Evolutionary conservation across 2,888 invertebrate genomes (phyloP).

Genomic region (Magallana nippona): DNA sequence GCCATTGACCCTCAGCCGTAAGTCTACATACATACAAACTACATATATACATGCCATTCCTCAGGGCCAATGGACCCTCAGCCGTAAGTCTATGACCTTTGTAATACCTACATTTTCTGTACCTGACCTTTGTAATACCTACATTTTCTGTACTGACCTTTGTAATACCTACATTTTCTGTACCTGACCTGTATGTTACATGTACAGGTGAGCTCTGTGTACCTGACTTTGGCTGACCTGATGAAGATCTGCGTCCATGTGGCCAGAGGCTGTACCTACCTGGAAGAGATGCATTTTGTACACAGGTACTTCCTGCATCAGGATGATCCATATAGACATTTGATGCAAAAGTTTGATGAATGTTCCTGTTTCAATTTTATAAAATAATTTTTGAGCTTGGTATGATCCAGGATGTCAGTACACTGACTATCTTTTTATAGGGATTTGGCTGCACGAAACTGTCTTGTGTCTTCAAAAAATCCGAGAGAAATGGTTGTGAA

Average conservation of each 20-base stretch:
- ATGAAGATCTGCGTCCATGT: constrained; percentile 97
- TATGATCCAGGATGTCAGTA: too few species aligned
- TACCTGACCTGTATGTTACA: constrained; percentile 35
- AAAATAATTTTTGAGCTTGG: too few species aligned
- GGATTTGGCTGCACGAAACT: constrained; percentile 97
- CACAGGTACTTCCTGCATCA: constrained; percentile 84
- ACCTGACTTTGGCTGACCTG: constrained; percentile 89
- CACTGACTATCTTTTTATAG: constrained; percentile 74
- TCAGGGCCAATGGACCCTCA: background rate
- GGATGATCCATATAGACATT: background rate
- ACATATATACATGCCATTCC: background rate
- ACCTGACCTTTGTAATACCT: background rate
- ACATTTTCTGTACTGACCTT: constrained; percentile 39
- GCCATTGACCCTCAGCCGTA: background rate
- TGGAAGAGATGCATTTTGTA: constrained; percentile 98
- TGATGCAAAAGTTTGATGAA: too few species aligned
- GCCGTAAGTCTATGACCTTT: constrained; percentile 53
- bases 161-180: background rate
- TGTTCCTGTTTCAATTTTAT: too few species aligned
- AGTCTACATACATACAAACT: constrained; percentile 53
- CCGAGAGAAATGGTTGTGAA: constrained; percentile 88
- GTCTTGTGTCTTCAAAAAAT: constrained; percentile 85
- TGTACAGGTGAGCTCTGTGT: constrained; percentile 60
- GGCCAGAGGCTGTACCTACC: constrained; percentile 94
- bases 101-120: too few species aligned